Base-by-base conservation (phyloP, 2,113 vertebrate genomes). In the Chiloscyllium plagiosum region DNA sequence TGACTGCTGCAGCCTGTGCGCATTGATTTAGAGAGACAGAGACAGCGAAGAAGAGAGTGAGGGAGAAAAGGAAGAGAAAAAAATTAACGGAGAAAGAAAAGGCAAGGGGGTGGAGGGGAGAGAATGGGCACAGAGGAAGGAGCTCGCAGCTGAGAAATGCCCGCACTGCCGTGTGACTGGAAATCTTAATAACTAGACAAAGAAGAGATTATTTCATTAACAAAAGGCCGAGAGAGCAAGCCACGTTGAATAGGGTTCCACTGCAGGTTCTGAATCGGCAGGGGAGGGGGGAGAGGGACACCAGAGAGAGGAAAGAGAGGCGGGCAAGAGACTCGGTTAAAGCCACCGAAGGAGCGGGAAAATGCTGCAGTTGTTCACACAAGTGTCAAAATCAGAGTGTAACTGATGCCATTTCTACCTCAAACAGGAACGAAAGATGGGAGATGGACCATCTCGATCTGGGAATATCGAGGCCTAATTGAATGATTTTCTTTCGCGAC, bases 131-230 rank as follows among this genome's bases (percentile, higher is more conserved):
- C 24, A 6, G 68, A 89, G 86, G 86, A 89, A 94, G 65, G 19
- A 24, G 20, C 33, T 29, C 17, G 68, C 93, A 95, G 93, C 37
- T 95, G 93, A 50, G 42, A 47, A 70, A 68, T 94, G 10, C 94
- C 98, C 98, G 98, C 98, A 98, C 98, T 98, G 98, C 98, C 98
- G 98, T 98, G 98, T 98, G 98, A 98, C 98, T 98, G 96, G 98
- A 98, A 98, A 98, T 98, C 98, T 97, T 96, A 96, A 96, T 97
- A 96, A 97, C 97, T 97, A 97, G 97, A 96, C 96, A 96, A 96
- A 96, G 96, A 78, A 94, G 94, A 96, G 96, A 96, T 96, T 96
- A 96, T 96, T 97, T 97, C 97, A 96, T 96, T 97, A 66, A 97
- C 96, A 96, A 96, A 97, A 96, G 94, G 96, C 95, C 56, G 83